Percentiles rank a stretch among this genome's conserved stretches.
Evolutionary conservation across 2,797 vertebrate species (phyloP).

Genomic region (Enteromius radiatus): DNA sequence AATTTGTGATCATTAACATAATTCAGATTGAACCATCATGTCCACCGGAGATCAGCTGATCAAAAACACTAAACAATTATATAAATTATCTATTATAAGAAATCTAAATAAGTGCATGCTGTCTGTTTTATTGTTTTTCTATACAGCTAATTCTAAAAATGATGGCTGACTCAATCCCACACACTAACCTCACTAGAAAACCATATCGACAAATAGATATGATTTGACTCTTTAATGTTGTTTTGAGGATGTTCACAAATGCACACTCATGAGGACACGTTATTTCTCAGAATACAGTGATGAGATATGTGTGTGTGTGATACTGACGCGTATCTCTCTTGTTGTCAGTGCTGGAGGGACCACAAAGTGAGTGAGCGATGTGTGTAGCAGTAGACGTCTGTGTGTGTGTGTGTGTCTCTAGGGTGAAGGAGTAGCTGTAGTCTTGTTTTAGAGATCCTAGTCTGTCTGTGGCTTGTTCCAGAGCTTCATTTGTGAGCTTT

Average conservation of each 20-base stretch:
- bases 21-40: background rate
- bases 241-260: background rate
- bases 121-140: background rate
- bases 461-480: background rate
- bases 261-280: background rate
- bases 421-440: background rate
- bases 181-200: background rate
- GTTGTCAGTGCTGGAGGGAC: conserved; percentile 66
- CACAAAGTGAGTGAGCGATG: conserved; percentile 64
- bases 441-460: background rate
- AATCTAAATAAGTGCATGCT: background rate
- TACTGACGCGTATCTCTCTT: conserved; percentile 39
- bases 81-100: background rate
- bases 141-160: background rate
- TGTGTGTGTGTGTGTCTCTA: no score
- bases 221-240: background rate
- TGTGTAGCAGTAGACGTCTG: background rate
- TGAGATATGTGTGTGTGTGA: background rate
- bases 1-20: background rate
- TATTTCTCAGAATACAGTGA: background rate
- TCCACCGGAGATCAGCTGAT: background rate
- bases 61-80: background rate
- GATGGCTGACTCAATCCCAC: background rate
- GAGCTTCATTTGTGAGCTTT: conserved; percentile 27
- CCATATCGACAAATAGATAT: background rate